Evolutionary conservation across 2,113 vertebrate species (phyloP).

Genomic region (Neotoma lepida): DNA sequence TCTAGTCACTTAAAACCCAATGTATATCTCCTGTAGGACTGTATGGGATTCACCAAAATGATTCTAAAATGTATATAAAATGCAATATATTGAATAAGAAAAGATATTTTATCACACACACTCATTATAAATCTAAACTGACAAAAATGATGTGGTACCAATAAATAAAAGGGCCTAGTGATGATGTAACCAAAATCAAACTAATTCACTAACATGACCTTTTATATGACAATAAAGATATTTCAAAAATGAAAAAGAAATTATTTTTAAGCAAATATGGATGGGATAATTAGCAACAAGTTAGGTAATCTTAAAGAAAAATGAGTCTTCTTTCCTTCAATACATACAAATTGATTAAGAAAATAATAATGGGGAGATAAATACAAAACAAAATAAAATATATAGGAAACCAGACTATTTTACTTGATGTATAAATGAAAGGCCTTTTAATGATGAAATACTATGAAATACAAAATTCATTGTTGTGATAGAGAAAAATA

Average conservation of each 20-base stretch:
- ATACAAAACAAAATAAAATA: background rate
- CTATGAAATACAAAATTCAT: background rate
- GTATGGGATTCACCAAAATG: background rate
- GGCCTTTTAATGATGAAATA: background rate
- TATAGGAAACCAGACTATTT: background rate
- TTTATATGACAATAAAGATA: slow-evolving; percentile 8
- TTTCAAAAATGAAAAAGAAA: slow-evolving; percentile 34
- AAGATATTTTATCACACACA: background rate
- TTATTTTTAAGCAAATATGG: background rate
- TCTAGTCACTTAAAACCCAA: slow-evolving; percentile 16
- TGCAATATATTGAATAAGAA: background rate
- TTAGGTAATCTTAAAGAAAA: background rate
- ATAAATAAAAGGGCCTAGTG: background rate
- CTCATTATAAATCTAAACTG: background rate
- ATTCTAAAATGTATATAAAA: background rate
- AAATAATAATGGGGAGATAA: background rate
- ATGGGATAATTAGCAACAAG: background rate
- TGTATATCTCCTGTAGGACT: background rate
- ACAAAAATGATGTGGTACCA: background rate
- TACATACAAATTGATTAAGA: background rate
- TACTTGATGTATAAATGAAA: background rate
- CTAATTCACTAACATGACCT: background rate
- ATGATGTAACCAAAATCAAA: background rate
- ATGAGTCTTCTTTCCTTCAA: background rate
- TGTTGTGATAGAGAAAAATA: background rate